Evolutionary conservation across 2,888 invertebrate genomes (phyloP).

Genomic region (Anoncus sp.): DNA sequence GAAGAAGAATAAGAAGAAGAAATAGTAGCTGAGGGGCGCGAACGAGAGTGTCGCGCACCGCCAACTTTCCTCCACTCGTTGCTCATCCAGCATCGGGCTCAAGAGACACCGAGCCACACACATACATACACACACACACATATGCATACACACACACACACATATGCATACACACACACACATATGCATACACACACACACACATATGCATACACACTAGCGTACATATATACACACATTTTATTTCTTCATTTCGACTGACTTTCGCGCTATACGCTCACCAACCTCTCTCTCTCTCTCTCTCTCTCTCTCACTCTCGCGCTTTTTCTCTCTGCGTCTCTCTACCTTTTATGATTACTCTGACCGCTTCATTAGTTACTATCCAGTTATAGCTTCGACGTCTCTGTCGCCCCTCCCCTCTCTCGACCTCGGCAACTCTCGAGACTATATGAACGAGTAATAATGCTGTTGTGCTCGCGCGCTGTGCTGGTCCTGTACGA

Average conservation of each 20-base stretch:
- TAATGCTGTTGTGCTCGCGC: slow-evolving; percentile 25
- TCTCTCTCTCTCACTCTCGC: slow-evolving; percentile 38
- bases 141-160: slow-evolving; percentile 49
- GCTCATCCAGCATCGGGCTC: slow-evolving; percentile 58
- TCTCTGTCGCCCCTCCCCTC: slow-evolving; percentile 42
- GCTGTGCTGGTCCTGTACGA: slow-evolving; percentile 23
- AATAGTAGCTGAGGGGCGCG: slow-evolving; percentile 62
- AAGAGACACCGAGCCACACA: slow-evolving; percentile 63
- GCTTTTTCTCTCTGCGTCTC: slow-evolving; percentile 57
- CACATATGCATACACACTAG: background rate
- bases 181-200: slow-evolving; percentile 47
- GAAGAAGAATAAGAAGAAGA: slow-evolving; percentile 48
- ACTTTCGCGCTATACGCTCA: slow-evolving; percentile 57
- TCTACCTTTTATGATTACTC: slow-evolving; percentile 66
- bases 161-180: slow-evolving; percentile 7
- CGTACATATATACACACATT: slow-evolving; percentile 69
- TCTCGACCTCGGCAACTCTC: slow-evolving; percentile 31
- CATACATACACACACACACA: slow-evolving; percentile 41
- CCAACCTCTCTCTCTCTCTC: slow-evolving; percentile 24
- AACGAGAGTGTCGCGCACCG: slow-evolving; percentile 55
- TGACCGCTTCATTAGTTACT: slow-evolving; percentile 70
- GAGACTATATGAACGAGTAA: slow-evolving; percentile 36
- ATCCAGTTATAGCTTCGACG: slow-evolving; percentile 58
- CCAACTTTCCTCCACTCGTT: slow-evolving; percentile 58
- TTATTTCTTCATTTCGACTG: slow-evolving; percentile 79